A percentile compares a stretch with the other conserved stretches of the same genome.
These are phyloP conservation scores for Papilio helenus DNA, from an alignment of 1,140 invertebrate species.

Conservation along the genomic window DNA sequence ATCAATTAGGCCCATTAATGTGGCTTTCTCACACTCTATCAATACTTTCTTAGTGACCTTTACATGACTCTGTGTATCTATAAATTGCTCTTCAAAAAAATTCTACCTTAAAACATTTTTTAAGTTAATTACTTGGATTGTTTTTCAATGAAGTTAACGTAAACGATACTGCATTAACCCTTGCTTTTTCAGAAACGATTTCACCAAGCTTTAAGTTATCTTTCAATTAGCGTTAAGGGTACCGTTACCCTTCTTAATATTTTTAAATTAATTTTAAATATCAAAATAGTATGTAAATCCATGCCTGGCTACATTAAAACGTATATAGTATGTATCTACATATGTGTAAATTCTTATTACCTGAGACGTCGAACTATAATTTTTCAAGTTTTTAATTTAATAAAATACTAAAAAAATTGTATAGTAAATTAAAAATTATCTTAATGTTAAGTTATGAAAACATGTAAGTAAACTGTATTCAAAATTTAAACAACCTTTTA, in stretches of 20 bases:
- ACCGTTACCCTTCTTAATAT: conserved; percentile 19
- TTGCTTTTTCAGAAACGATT: conserved; percentile 70
- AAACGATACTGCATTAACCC: conserved; percentile 65
- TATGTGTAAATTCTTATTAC: neutral
- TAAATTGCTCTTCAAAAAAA: neutral
- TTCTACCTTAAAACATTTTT: neutral
- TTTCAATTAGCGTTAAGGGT: conserved; percentile 65
- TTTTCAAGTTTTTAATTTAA: neutral
- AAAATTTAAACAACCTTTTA: too few relatives aligned
- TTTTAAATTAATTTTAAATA: conserved; percentile 19
- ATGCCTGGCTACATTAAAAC: neutral
- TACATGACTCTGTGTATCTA: too few relatives aligned
- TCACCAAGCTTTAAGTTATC: conserved; percentile 59
- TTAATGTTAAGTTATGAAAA: too few relatives aligned
- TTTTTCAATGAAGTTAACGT: conserved; percentile 58
- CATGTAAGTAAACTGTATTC: too few relatives aligned
- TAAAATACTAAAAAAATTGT: neutral
- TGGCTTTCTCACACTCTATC: too few relatives aligned
- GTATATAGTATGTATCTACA: neutral
- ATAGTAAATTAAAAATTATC: too few relatives aligned
- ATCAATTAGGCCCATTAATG: too few relatives aligned
- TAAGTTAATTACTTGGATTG: conserved; percentile 29
- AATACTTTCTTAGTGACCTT: too few relatives aligned
- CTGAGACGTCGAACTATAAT: neutral
- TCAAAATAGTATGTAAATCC: conserved; percentile 38